These are phyloP conservation scores for Penaeus japonicus DNA, from an alignment of 1,140 invertebrate genomes.

Conservation along the genomic window DNA sequence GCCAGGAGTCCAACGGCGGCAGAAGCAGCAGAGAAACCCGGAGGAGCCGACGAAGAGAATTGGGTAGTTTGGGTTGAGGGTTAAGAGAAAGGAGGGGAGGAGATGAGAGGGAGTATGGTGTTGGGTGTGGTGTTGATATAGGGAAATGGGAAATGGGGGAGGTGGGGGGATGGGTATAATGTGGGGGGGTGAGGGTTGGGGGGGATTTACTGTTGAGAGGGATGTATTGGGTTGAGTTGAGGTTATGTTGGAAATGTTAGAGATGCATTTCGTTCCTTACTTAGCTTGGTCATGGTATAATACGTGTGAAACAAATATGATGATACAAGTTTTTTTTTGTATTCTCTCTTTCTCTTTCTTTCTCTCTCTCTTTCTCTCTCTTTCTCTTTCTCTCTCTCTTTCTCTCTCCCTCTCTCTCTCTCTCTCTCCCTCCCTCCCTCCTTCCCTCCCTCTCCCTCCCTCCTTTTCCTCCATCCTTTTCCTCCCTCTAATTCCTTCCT, in stretches of 20 bases:
- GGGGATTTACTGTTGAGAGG: background rate
- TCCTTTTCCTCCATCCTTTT: background rate
- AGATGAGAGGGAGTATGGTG: background rate
- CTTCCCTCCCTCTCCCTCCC: background rate
- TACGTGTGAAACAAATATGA: too few relatives aligned
- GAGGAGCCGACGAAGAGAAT: background rate
- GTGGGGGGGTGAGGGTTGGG: background rate
- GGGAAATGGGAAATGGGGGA: background rate
- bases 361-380: background rate
- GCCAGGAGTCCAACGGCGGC: constrained; percentile 63
- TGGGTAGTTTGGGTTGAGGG: too few relatives aligned
- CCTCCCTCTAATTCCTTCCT: background rate
- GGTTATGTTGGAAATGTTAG: background rate
- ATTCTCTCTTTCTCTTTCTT: background rate
- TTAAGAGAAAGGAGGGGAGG: too few relatives aligned
- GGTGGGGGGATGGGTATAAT: background rate
- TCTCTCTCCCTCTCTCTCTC: background rate
- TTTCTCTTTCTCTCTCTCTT: background rate
- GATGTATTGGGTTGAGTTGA: background rate
- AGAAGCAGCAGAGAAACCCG: background rate
- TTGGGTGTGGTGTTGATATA: too few relatives aligned
- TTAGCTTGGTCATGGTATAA: too few relatives aligned
- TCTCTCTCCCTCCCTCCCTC: background rate
- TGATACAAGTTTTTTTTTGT: background rate
- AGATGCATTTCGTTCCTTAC: too few relatives aligned